Percentiles rank a stretch among this genome's conserved stretches.
Conservation (phyloP, 1,140 invertebrate species). For the Heliconius himera region DNA sequence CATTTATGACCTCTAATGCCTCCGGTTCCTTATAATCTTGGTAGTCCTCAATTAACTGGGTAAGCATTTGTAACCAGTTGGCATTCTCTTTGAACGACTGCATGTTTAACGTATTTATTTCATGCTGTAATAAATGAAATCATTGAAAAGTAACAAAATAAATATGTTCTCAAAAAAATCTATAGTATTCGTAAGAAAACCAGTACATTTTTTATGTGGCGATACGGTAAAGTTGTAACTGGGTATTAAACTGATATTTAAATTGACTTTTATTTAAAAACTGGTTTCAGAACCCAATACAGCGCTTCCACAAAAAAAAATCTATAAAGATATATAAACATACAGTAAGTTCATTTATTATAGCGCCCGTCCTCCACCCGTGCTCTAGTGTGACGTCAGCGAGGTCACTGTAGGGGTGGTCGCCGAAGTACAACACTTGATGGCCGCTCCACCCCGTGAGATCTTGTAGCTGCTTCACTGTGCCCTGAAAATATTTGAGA, state of each 20-base stretch:
- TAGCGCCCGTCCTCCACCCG: slow-evolving; percentile 98
- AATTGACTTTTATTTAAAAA: no score
- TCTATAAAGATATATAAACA: slow-evolving; percentile 36
- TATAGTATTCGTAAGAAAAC: no score
- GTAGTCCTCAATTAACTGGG: slow-evolving; percentile 94
- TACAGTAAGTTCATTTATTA: slow-evolving; percentile 95
- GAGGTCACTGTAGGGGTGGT: slow-evolving; percentile 98
- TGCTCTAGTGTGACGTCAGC: slow-evolving; percentile 97
- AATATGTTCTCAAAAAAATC: no score
- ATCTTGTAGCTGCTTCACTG: slow-evolving; percentile 94
- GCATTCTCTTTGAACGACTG: slow-evolving; percentile 92
- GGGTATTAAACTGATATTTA: no score
- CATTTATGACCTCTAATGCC: slow-evolving; percentile 85
- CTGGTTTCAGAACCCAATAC: no score
- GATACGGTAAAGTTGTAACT: no score
- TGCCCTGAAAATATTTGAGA: slow-evolving; percentile 86
- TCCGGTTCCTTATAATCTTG: slow-evolving; percentile 90
- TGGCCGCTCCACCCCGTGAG: slow-evolving; percentile 96
- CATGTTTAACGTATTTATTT: slow-evolving; percentile 94
- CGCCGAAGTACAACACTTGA: slow-evolving; percentile 97
- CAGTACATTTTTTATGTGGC: no score
- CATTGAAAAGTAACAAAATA: slow-evolving; percentile 11
- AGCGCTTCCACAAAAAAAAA: no score
- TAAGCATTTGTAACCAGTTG: slow-evolving; percentile 96
- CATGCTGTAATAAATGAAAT: slow-evolving; percentile 86